Percentiles rank a stretch among this genome's conserved stretches.
Evolutionary conservation across 2,797 vertebrate genomes (phyloP).

Genomic region (Thaleichthys pacificus): DNA sequence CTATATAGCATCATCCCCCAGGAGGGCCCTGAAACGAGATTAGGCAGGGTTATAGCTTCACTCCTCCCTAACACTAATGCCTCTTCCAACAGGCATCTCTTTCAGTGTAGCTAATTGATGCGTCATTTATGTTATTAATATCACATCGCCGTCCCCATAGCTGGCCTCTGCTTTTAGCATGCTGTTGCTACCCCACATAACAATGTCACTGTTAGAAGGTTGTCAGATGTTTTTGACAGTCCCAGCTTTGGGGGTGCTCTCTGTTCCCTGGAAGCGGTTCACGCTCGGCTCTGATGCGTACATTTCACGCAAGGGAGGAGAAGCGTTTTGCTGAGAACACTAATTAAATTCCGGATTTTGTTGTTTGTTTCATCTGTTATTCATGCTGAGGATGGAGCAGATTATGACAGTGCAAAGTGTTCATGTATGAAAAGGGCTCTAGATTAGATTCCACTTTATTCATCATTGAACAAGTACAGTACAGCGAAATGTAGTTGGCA

Average conservation of each 20-base stretch:
- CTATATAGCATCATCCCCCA: slow-evolving; percentile 27
- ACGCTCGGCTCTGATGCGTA: neutral
- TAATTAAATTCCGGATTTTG: neutral
- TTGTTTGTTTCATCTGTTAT: neutral
- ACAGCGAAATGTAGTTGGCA: no score
- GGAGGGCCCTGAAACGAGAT: slow-evolving; percentile 25
- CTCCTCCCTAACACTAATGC: neutral
- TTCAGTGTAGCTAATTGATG: slow-evolving; percentile 30
- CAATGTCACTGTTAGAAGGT: neutral
- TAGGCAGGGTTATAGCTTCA: slow-evolving; percentile 37
- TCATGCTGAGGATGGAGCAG: no score
- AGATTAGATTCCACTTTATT: no score
- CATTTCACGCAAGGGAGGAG: no score
- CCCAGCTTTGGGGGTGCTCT: neutral
- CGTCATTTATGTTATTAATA: slow-evolving; percentile 29
- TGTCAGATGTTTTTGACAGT: neutral
- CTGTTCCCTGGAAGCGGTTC: neutral
- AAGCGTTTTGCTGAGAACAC: no score
- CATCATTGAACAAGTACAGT: no score
- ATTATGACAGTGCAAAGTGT: no score
- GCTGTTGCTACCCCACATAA: neutral
- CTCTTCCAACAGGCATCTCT: slow-evolving; percentile 15
- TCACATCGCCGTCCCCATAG: slow-evolving; percentile 22
- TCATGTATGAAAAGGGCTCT: no score
- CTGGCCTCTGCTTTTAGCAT: neutral